Base-by-base conservation (phyloP, 1,140 invertebrate genomes). In the Solen grandis region DNA sequence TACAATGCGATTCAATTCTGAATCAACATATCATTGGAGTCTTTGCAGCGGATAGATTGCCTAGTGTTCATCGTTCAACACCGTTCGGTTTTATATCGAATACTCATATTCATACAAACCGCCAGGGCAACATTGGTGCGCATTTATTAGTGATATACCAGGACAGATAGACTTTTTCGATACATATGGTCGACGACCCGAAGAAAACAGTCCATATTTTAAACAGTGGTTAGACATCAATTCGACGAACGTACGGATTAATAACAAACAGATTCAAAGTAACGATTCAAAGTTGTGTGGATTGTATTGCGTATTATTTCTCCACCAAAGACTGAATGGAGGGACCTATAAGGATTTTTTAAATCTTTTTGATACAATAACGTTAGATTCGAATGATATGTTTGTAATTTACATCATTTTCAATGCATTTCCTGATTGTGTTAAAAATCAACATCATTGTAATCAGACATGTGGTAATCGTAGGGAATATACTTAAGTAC, bases 81-180 rank as follows among this genome's bases (percentile, higher is more conserved):
- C 14, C 22, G 52, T 25, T 2, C 57, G 13, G 13, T 36, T 0
- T 62, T 36, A 50, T 62, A 60, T 22, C 66, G 27, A 46, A 46
- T 19, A 46, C 41, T 46, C 8, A 46, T 46, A 19, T 46, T 46
- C 41, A 46, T 46, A 46, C 41, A 46, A 46, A 19, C n/a, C n/a
- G 19, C 8, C 8, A 46, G 69, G 80, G 41, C n/a, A 38, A 62
- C 80, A 82, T 52, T 82, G 80, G 80, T 10, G 73, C 1, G 80
- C 65, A 25, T 46, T 46, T 46, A 10, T 10, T 46, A 10, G 41
- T 46, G 41, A 46, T 41, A 5, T 29, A 4, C 35, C 41, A 35
- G 38, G 50, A 31, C n/a, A 31, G n/a, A 27, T 60, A 14, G 72
- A 82, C 41, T 66, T 31, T 50, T 81, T 81, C 59, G 79, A 81